Evolutionary conservation across 2,797 vertebrate genomes (phyloP), one percentile per base, ranked within the genome.

Genomic region (Paratrypauchen microcephalus): DNA sequence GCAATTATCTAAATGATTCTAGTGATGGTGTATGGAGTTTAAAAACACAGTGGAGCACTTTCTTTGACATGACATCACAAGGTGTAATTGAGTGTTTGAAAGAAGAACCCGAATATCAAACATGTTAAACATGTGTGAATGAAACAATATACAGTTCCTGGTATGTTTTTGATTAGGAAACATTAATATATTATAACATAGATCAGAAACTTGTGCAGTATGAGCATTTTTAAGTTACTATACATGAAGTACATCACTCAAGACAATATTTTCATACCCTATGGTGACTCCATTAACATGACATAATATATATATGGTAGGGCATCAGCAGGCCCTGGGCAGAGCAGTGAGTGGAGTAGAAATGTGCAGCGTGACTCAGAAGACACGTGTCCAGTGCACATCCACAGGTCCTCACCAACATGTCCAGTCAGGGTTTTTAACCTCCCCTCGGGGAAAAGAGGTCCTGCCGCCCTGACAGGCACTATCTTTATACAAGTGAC

Each of bases 391-490:
- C 60, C 50, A 56, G 19, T 47, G 70, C 66, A 74, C 77, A 75
- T 64, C 75, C n/a, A 60, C 30, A 39, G 28, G 36, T 71, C 60
- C 2, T 1, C 47, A 64, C 65, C 45, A 58, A 73, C 77, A 61
- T 73, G 75, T 70, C 66, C 50, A 72, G 77, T 70, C 74, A 74
- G 76, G 75, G 71, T 75, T 82, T 80, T 71, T 65, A 61, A 62
- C 47, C 69, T 36, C 64, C 60, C 36, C 73, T 72, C 36, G 47
- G 45, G 55, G 64, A 21, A 59, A 70, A 69, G 50, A 21, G 28
- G 68, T 26, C n/a, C 52, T 47, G n/a, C 21, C 21, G 23, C 55
- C 5, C 61, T 64, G 36, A 52, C 2, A n/a, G 61, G 64, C 39
- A 63, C n/a, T 69, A 65, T 41, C 68, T 73, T 30, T 64, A 41